These are phyloP conservation scores for Plebejus argus DNA, from an alignment of 2,888 invertebrate genomes.

Conservation along the genomic window DNA sequence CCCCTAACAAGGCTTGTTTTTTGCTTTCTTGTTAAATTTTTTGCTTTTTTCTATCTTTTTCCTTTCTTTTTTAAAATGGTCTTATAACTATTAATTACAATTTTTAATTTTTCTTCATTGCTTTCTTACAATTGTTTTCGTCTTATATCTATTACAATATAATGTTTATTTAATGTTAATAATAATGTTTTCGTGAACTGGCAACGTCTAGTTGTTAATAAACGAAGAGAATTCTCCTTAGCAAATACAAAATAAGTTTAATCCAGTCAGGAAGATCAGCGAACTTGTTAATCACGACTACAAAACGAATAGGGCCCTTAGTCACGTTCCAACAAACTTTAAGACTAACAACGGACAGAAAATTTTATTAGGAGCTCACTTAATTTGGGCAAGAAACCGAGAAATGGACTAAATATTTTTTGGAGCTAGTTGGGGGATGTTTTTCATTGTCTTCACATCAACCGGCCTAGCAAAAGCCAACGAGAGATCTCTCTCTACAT, in stretches of 20 bases:
- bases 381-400: slow-evolving; percentile 7
- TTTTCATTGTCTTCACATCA: neutral
- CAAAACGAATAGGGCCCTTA: slow-evolving; percentile 4
- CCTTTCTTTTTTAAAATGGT: too few relatives aligned
- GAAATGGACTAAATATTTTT: neutral
- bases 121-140: too few relatives aligned
- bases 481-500: too few relatives aligned
- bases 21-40: too few relatives aligned
- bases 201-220: neutral
- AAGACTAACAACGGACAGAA: slow-evolving; percentile 33
- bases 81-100: too few relatives aligned
- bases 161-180: too few relatives aligned
- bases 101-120: too few relatives aligned
- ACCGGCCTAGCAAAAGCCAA: too few relatives aligned
- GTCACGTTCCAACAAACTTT: slow-evolving; percentile 39
- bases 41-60: too few relatives aligned
- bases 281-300: slow-evolving; percentile 25
- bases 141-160: too few relatives aligned
- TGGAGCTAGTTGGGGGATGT: neutral
- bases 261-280: neutral
- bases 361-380: slow-evolving; percentile 19
- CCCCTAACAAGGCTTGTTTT: too few relatives aligned
- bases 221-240: neutral
- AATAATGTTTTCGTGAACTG: neutral
- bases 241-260: slow-evolving; percentile 13